Evolutionary conservation across 2,113 vertebrate species (phyloP), one percentile per base, ranked within the genome.

Genomic region (Probosciger aterrimus): DNA sequence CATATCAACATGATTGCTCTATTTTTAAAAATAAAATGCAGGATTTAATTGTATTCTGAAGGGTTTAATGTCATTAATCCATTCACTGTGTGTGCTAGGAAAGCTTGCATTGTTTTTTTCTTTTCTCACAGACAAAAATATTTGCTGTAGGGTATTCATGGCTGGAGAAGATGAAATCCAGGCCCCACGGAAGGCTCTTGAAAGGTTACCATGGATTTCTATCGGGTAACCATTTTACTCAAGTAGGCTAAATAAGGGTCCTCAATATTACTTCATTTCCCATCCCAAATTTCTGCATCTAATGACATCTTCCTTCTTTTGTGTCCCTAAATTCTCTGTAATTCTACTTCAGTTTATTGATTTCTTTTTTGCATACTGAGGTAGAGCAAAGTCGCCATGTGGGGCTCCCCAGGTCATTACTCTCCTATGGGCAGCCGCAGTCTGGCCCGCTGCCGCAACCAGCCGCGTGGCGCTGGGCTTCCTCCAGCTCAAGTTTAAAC

Each of bases 101-200:
- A 46, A 70, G 39, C 35, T 88, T 79, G 49, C 44, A 39, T 78
- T 92, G 68, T 64, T 63, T 83, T 86, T 94, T 83, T 65, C 41
- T 70, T 71, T 92, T 74, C 57, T 82, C 81, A 53, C 30, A 55
- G 80, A 76, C 5, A 47, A 76, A 94, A 71, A 35, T 85, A 69
- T 79, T 94, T 91, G 69, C 93, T 93, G 64, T 68, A 74, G 82
- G 71, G 60, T 92, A 37, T 88, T 93, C 47, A 35, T 46, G 57
- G 53, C 57, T 76, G n/a, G 27, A 62, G 90, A 88, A 92, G 50
- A 84, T 91, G 39, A 84, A 95, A 86, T 88, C 82, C 88, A 95
- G 90, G 71, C 60, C 25, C 23, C 33, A 23, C 55, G 33, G 6
- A 69, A 87, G 63, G 50, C 60, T 94, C 47, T 41, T 62, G 57